Evolutionary conservation across 2,113 vertebrate genomes (phyloP).

Genomic region (Prionailurus viverrinus): DNA sequence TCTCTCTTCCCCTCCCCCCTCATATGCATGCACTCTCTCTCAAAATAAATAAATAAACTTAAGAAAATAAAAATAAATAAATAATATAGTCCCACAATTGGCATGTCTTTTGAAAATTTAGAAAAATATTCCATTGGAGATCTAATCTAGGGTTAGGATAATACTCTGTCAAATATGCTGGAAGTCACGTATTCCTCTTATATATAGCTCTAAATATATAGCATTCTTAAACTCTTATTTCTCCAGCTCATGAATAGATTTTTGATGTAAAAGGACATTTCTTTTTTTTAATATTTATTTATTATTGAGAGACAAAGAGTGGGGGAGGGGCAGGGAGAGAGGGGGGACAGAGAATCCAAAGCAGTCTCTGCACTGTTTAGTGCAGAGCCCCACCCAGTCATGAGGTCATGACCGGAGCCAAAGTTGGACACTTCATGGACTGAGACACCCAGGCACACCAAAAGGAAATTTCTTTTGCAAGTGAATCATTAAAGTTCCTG

Average conservation of each 20-base stretch:
- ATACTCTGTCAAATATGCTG: neutral
- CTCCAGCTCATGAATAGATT: constrained; percentile 56
- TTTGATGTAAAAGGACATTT: constrained; percentile 45
- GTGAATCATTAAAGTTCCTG: constrained; percentile 72
- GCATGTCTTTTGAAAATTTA: neutral
- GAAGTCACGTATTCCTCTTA: neutral
- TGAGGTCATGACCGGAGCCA: no score
- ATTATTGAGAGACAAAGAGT: no score
- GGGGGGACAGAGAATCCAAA: no score
- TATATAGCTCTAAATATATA: constrained; percentile 66
- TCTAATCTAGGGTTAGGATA: neutral
- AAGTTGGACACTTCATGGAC: no score
- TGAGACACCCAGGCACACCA: no score
- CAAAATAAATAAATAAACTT: no score
- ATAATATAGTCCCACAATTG: neutral
- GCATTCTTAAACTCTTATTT: constrained; percentile 44
- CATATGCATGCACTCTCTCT: no score
- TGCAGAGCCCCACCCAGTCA: no score
- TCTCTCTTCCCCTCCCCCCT: no score
- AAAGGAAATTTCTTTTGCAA: constrained; percentile 58
- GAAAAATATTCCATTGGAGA: constrained; percentile 21
- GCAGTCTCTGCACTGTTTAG: no score
- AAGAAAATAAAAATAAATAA: no score
- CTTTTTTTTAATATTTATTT: constrained; percentile 25
- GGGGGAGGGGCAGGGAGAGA: no score